Percentiles rank a stretch among this genome's conserved stretches.
Conservation (phyloP, 2,888 invertebrate genomes). For the Microctonus brassicae region DNA sequence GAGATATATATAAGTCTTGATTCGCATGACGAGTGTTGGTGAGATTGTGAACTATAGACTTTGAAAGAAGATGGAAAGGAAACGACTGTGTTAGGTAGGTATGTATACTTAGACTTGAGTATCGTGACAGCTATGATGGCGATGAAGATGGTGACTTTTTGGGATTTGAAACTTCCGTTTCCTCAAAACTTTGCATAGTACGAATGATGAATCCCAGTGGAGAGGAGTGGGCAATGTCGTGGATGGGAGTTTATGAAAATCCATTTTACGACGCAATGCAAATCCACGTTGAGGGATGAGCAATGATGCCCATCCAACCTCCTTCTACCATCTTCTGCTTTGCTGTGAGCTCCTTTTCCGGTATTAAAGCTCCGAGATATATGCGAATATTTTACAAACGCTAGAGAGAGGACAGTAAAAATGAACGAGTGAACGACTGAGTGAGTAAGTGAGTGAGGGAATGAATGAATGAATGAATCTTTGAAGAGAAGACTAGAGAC, state of each 20-base stretch:
- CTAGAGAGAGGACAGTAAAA: background rate
- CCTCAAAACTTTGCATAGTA: conserved; percentile 33
- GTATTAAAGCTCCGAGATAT: conserved; percentile 51
- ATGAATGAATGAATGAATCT: too few species aligned
- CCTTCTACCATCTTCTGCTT: background rate
- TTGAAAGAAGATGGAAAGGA: background rate
- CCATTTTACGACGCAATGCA: conserved; percentile 50
- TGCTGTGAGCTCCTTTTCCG: conserved; percentile 43
- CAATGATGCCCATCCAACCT: conserved; percentile 38
- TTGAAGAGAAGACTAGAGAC: too few species aligned
- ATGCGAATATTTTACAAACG: conserved; percentile 57
- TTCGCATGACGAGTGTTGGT: background rate
- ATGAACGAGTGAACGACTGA: background rate
- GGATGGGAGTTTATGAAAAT: conserved; percentile 51
- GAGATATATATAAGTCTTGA: background rate
- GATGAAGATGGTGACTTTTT: conserved; percentile 28
- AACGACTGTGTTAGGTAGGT: background rate
- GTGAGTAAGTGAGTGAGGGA: background rate
- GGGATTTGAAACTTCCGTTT: conserved; percentile 21
- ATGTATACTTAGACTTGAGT: background rate
- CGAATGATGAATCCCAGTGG: conserved; percentile 41
- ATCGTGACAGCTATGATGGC: background rate
- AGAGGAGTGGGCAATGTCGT: conserved; percentile 28
- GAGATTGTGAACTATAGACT: background rate
- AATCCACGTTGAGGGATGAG: conserved; percentile 49